A percentile compares a stretch with the other conserved stretches of the same genome.
phyloP scores from a whole-genome alignment of 2,113 vertebrate genomes.

The Lutjanus erythropterus region DNA sequence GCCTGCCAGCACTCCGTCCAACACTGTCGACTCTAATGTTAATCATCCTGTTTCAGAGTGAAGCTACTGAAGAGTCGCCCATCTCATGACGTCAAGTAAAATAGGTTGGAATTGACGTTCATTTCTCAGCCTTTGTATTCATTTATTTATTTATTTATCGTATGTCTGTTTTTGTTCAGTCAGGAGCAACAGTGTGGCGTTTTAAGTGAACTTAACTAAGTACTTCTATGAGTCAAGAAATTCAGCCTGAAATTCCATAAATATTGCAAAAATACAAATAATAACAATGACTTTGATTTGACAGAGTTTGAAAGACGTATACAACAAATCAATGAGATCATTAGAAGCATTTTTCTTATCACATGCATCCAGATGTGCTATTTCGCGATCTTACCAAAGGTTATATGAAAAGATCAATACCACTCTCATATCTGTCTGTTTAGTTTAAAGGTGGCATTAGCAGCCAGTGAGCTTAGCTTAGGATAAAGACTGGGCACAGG shows the following conservation, averaged over 20 bases:
- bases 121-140: neutral
- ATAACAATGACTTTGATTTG: too few species aligned
- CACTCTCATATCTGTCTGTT: too few species aligned
- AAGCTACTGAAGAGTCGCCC: slow-evolving; percentile 4
- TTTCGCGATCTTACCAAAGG: neutral
- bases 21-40: slow-evolving; percentile 24
- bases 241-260: neutral
- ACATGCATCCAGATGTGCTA: too few species aligned
- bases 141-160: too few species aligned
- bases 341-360: too few species aligned
- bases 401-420: too few species aligned
- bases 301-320: too few species aligned
- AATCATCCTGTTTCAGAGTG: slow-evolving; percentile 12
- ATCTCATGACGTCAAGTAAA: neutral
- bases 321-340: too few species aligned
- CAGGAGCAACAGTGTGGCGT: neutral
- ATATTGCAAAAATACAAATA: neutral
- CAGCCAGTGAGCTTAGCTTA: too few species aligned
- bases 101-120: slow-evolving; percentile 8
- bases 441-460: too few species aligned
- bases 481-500: accelerated
- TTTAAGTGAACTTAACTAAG: neutral
- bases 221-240: neutral
- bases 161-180: slow-evolving; percentile 3
- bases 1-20: slow-evolving; percentile 26